Evolutionary conservation across 2,888 invertebrate species (phyloP).

Genomic region (Sepioteuthis lessoniana): DNA sequence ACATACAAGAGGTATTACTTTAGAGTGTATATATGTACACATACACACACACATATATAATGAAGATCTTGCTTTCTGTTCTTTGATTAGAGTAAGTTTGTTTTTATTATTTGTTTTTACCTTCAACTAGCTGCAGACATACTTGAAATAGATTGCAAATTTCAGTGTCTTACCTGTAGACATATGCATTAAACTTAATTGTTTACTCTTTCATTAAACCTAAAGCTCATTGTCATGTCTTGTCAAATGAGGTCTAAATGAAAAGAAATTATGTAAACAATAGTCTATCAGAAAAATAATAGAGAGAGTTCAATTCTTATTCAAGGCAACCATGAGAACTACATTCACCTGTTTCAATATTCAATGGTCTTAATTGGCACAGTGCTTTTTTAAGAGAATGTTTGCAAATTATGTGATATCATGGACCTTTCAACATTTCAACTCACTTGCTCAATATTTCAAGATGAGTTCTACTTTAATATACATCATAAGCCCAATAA

Average conservation of each 20-base stretch:
- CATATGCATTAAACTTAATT: neutral
- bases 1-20: too few relatives aligned
- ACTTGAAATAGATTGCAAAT: neutral
- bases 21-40: too few relatives aligned
- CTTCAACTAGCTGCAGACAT: neutral
- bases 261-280: neutral
- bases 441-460: too few relatives aligned
- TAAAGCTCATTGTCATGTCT: neutral
- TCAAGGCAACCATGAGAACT: neutral
- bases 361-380: neutral
- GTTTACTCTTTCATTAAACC: neutral
- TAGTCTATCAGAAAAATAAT: neutral
- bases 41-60: neutral
- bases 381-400: too few relatives aligned
- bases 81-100: neutral
- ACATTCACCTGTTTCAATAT: neutral
- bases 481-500: too few relatives aligned
- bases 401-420: too few relatives aligned
- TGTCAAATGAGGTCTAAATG: neutral
- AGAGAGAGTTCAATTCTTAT: neutral
- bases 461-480: too few relatives aligned
- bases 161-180: neutral
- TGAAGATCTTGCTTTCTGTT: neutral
- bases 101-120: neutral
- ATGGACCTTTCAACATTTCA: too few relatives aligned